Evolutionary conservation across 2,113 vertebrate genomes (phyloP).

Genomic region (Pachypanchax playfairii): DNA sequence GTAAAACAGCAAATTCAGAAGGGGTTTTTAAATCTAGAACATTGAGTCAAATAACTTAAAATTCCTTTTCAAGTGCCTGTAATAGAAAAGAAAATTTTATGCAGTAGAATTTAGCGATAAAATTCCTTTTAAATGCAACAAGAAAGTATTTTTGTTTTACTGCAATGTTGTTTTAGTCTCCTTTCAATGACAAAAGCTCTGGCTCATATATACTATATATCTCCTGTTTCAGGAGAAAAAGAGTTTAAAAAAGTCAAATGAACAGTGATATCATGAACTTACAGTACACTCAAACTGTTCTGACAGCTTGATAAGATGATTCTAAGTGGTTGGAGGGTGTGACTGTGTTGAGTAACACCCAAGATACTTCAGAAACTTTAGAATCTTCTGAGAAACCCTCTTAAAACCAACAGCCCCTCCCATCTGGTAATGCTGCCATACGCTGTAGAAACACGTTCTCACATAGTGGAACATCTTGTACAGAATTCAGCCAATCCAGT

Average conservation of each 20-base stretch:
- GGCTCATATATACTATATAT: not conserved
- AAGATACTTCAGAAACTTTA: constrained; percentile 38
- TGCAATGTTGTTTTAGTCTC: not conserved
- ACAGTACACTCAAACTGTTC: too few species aligned
- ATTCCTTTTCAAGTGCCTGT: too few species aligned
- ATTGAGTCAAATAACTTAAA: not conserved
- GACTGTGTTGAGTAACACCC: constrained; percentile 13
- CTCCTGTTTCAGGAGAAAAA: too few species aligned
- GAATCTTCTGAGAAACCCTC: constrained; percentile 12
- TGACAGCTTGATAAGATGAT: not conserved
- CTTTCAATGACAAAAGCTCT: not conserved
- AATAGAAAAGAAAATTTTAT: too few species aligned
- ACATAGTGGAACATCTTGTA: constrained; percentile 41
- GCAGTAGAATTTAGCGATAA: too few species aligned
- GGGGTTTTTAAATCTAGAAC: not conserved
- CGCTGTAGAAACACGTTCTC: not conserved
- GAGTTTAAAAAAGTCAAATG: not conserved
- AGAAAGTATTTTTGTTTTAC: not conserved
- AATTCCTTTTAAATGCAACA: not conserved
- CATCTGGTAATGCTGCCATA: constrained; percentile 1
- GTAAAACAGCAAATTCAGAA: not conserved
- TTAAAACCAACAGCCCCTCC: constrained; percentile 17
- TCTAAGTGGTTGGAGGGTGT: constrained; percentile 25
- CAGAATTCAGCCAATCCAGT: constrained; percentile 29
- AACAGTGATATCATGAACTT: not conserved